Evolutionary conservation across 2,113 vertebrate species (phyloP).

Genomic region (Malurus melanocephalus): DNA sequence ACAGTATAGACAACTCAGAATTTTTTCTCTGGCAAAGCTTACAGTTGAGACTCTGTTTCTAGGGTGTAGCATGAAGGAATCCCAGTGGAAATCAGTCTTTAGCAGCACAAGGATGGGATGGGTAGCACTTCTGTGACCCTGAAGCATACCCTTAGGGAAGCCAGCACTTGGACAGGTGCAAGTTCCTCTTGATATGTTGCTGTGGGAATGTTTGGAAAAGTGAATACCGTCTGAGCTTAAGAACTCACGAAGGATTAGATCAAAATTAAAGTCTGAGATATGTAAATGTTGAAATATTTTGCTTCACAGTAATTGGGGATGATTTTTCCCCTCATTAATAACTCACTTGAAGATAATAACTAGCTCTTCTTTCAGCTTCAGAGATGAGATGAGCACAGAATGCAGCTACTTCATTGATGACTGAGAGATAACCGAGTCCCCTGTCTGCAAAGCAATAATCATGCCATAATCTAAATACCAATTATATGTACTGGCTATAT

Average conservation of each 20-base stretch:
- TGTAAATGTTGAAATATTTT: conserved; percentile 62
- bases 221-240: neutral
- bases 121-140: neutral
- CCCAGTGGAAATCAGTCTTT: neutral
- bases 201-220: neutral
- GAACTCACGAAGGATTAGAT: neutral
- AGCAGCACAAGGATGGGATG: neutral
- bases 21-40: neutral
- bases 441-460: conserved; percentile 44
- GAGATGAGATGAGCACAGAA: conserved; percentile 40
- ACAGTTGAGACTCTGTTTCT: neutral
- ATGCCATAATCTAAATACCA: conserved; percentile 27
- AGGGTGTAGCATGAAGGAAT: neutral
- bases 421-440: conserved; percentile 21
- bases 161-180: neutral
- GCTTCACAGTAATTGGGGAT: conserved; percentile 53
- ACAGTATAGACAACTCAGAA: neutral
- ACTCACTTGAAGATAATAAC: conserved; percentile 64
- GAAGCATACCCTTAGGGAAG: neutral
- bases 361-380: conserved; percentile 48
- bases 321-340: conserved; percentile 61
- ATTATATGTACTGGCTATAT: neutral
- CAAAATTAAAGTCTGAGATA: conserved; percentile 46
- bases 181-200: accelerated
- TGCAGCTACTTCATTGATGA: conserved; percentile 26